Conservation (phyloP, 2,888 invertebrate species). For the Adineta ricciae region DNA sequence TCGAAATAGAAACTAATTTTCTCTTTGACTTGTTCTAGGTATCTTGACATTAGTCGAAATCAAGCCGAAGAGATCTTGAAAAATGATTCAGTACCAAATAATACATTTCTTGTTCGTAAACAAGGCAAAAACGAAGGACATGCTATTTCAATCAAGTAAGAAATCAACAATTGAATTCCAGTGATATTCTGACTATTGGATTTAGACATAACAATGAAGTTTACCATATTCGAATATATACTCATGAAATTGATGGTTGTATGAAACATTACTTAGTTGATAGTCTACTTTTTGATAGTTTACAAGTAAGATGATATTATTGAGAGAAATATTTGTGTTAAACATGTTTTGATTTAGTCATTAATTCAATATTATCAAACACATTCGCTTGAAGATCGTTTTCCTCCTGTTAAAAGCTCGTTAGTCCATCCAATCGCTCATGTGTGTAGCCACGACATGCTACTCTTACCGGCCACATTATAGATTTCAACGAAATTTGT, state of each 20-base stretch:
- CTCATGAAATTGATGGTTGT: not conserved
- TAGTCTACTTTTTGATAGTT: not conserved
- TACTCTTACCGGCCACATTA: not conserved
- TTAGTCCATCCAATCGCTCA: not conserved
- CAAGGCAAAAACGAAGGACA: slow-evolving; percentile 14
- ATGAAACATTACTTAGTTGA: slow-evolving; percentile 11
- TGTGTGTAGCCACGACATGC: not conserved
- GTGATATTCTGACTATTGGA: too few relatives aligned
- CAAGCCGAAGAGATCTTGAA: not conserved
- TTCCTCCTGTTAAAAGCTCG: slow-evolving; percentile 15
- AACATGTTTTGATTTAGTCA: not conserved
- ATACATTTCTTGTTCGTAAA: slow-evolving; percentile 17
- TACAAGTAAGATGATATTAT: not conserved
- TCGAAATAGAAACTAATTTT: too few relatives aligned
- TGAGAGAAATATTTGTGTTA: too few relatives aligned
- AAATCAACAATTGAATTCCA: too few relatives aligned
- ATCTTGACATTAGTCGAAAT: not conserved
- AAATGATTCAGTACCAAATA: not conserved
- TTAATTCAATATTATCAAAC: slow-evolving; percentile 13
- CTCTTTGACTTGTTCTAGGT: not conserved
- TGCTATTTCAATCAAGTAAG: not conserved
- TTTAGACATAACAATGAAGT: slow-evolving; percentile 16
- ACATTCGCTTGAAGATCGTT: slow-evolving; percentile 17
- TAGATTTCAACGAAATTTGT: not conserved
- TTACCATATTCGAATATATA: slow-evolving; percentile 21